These are phyloP conservation scores for Dipodomys ordii DNA, from an alignment of 2,113 vertebrate genomes.

Conservation along the genomic window DNA sequence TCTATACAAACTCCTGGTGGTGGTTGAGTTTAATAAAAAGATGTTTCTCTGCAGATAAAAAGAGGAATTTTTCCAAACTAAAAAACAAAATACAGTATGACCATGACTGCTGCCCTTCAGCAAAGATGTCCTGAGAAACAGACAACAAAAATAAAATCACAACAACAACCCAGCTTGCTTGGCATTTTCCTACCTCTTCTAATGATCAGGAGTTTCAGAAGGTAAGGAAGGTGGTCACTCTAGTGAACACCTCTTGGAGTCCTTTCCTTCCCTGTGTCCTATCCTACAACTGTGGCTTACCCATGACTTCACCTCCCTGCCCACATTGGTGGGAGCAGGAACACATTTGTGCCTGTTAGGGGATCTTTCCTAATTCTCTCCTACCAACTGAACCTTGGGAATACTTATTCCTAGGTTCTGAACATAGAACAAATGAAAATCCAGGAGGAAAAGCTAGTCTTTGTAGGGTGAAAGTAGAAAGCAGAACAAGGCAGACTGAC, in stretches of 20 bases:
- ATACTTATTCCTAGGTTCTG: background rate
- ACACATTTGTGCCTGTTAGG: no score
- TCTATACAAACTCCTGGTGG: background rate
- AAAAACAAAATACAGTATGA: background rate
- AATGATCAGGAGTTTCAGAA: background rate
- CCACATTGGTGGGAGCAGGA: background rate
- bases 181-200: background rate
- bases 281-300: background rate
- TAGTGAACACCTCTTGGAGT: background rate
- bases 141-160: background rate
- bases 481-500: background rate
- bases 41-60: background rate
- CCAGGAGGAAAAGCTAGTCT: background rate
- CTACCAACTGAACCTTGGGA: background rate
- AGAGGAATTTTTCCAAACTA: conserved; percentile 6
- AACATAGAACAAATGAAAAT: conserved; percentile 6
- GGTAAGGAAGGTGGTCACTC: background rate
- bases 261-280: background rate
- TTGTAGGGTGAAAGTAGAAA: background rate
- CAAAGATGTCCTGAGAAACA: background rate
- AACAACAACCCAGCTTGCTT: background rate
- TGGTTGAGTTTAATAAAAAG: background rate
- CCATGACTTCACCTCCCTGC: background rate
- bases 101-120: background rate
- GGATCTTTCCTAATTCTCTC: background rate